These are phyloP conservation scores for Stegophylla sp. DNA, from an alignment of 2,888 invertebrate species.

Conservation along the genomic window DNA sequence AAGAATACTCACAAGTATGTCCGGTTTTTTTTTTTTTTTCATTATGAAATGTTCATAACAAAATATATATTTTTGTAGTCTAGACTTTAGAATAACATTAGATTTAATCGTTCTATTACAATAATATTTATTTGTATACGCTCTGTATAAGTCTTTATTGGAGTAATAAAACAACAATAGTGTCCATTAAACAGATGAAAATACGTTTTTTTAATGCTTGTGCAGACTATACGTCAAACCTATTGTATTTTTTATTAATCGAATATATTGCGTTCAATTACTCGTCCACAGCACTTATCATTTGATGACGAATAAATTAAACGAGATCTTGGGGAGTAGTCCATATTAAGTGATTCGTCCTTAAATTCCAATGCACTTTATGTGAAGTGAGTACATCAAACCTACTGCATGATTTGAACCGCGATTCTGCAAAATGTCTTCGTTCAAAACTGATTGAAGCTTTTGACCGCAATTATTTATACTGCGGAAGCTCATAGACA, in stretches of 20 bases:
- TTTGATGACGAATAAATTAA: neutral
- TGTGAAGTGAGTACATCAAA: neutral
- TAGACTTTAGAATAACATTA: too few species aligned
- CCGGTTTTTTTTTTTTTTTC: too few species aligned
- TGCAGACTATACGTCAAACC: neutral
- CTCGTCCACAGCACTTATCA: neutral
- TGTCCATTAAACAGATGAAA: neutral
- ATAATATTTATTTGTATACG: too few species aligned
- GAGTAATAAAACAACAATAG: neutral
- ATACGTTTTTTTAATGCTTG: neutral
- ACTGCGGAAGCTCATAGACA: too few species aligned
- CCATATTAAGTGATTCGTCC: slow-evolving; percentile 36
- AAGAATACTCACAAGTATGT: too few species aligned
- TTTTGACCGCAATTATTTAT: too few species aligned
- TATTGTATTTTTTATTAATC: slow-evolving; percentile 9
- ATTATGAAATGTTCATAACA: too few species aligned
- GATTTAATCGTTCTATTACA: too few species aligned
- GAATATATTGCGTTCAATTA: slow-evolving; percentile 26
- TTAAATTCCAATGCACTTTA: neutral
- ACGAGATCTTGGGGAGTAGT: neutral
- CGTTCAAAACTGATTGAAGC: too few species aligned
- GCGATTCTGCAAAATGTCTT: neutral
- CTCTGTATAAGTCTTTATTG: too few species aligned
- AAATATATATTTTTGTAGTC: too few species aligned
- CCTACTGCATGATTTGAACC: neutral